Percentiles rank a stretch among this genome's conserved stretches.
These are phyloP conservation scores for Apamea sordens DNA, from an alignment of 2,888 invertebrate species.

Conservation along the genomic window DNA sequence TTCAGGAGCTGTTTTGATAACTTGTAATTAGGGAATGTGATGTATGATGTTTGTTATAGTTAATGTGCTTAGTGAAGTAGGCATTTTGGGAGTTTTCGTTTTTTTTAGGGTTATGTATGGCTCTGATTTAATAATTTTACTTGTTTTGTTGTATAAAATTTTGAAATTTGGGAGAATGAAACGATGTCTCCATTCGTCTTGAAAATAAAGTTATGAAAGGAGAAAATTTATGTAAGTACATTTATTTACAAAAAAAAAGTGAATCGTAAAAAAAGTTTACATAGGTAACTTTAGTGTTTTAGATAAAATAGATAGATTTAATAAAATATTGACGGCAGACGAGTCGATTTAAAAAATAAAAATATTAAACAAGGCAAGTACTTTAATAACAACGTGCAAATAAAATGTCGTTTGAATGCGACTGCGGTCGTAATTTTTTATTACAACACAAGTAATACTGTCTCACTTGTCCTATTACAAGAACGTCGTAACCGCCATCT, in stretches of 20 bases:
- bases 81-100: constrained; percentile 11
- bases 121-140: constrained; percentile 14
- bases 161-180: not conserved
- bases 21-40: constrained; percentile 61
- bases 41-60: constrained; percentile 54
- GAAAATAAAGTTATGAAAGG: not conserved
- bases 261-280: not conserved
- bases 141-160: not conserved
- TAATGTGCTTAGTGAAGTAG: constrained; percentile 22
- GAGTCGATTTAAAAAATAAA: constrained; percentile 19
- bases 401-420: constrained; percentile 63
- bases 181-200: not conserved
- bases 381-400: constrained; percentile 53
- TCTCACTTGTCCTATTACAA: constrained; percentile 50
- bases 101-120: not conserved
- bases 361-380: constrained; percentile 24
- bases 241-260: not conserved
- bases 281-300: not conserved
- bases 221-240: too few relatives aligned
- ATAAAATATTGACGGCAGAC: not conserved
- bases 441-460: constrained; percentile 58
- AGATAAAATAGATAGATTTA: too few relatives aligned
- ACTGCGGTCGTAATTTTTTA: constrained; percentile 66
- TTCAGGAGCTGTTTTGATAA: constrained; percentile 60
- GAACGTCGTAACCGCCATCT: constrained; percentile 41